A percentile compares a stretch with the other conserved stretches of the same genome.
Evolutionary conservation across 2,797 vertebrate genomes (phyloP).

Genomic region (Cryptoblepharus egeriae): DNA sequence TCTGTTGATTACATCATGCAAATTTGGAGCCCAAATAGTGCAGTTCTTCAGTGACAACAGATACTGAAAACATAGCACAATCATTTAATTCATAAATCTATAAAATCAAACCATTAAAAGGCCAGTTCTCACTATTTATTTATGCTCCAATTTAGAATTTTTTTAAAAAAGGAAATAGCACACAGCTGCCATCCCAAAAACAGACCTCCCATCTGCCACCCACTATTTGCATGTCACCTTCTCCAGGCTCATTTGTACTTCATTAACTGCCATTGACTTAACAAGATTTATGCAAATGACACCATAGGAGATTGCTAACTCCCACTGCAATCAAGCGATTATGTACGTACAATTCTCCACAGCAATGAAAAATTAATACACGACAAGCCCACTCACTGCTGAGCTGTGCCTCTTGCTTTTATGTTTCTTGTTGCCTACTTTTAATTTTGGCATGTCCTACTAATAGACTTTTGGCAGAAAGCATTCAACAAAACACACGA

Average conservation of each 20-base stretch:
- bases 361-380: constrained; percentile 85
- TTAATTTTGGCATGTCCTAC: constrained; percentile 53
- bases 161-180: constrained; percentile 59
- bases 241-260: constrained; percentile 89
- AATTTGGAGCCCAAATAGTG: background rate
- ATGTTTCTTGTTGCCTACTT: constrained; percentile 71
- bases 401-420: constrained; percentile 72
- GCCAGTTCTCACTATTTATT: constrained; percentile 53
- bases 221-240: constrained; percentile 87
- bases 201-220: constrained; percentile 90
- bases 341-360: constrained; percentile 84
- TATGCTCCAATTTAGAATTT: constrained; percentile 58
- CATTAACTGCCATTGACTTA: constrained; percentile 90
- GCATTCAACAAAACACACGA: background rate
- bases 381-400: constrained; percentile 79
- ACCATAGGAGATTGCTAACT: constrained; percentile 81
- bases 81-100: constrained; percentile 47
- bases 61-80: constrained; percentile 4
- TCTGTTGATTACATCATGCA: background rate
- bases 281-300: constrained; percentile 91
- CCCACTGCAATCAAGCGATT: constrained; percentile 85
- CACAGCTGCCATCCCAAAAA: constrained; percentile 84
- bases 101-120: constrained; percentile 56
- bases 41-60: background rate
- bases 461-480: constrained; percentile 48